These are phyloP conservation scores for Pristiophorus japonicus DNA, from an alignment of 2,113 vertebrate species.

Conservation along the genomic window DNA sequence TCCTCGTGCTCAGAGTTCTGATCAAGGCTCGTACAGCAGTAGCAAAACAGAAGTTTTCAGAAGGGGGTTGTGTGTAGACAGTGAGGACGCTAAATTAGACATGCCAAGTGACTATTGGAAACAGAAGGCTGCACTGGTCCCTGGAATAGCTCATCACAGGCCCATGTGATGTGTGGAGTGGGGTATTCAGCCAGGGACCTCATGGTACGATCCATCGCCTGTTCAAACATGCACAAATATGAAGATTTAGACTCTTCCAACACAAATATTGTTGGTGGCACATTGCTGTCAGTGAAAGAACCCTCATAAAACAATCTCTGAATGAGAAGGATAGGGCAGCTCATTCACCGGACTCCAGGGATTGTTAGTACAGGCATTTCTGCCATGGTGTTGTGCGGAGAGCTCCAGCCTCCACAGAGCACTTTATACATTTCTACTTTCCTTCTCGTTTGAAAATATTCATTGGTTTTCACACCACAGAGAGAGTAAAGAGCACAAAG, in stretches of 20 bases:
- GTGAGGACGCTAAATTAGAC: neutral
- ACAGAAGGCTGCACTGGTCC: neutral
- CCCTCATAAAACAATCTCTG: slow-evolving; percentile 6
- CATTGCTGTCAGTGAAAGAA: no score
- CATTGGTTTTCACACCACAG: neutral
- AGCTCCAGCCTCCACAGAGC: neutral
- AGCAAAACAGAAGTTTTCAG: slow-evolving; percentile 43
- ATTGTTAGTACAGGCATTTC: neutral
- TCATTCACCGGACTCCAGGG: neutral
- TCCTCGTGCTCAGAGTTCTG: neutral
- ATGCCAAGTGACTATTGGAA: neutral
- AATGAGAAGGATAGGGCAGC: neutral
- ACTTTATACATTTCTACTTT: neutral
- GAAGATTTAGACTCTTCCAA: neutral
- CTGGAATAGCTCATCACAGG: neutral
- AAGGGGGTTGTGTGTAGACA: neutral
- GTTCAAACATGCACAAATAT: neutral
- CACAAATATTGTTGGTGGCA: slow-evolving; percentile 2
- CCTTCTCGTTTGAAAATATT: neutral
- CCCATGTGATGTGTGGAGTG: neutral
- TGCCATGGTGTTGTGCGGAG: neutral
- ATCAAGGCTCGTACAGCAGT: slow-evolving; percentile 32
- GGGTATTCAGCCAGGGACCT: neutral
- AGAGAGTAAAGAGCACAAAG: neutral
- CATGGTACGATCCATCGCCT: no score